These are phyloP conservation scores for Perdita meconis DNA, from an alignment of 2,888 invertebrate genomes.

Conservation along the genomic window DNA sequence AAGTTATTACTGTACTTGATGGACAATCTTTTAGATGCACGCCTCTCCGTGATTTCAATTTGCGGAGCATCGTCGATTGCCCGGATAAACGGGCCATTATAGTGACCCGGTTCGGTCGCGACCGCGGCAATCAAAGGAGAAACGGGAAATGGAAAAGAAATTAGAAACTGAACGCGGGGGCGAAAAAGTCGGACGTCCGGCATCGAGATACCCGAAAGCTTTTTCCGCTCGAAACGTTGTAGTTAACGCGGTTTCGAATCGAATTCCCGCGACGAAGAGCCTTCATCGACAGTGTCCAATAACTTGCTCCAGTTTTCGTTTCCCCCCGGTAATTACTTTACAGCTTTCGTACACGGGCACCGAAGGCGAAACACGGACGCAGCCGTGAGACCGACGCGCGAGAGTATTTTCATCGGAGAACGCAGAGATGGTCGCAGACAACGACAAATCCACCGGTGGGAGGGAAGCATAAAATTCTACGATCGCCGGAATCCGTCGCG, in stretches of 20 bases:
- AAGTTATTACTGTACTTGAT: too few species aligned
- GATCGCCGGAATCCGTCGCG: constrained; percentile 27
- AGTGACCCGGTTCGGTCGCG: background rate
- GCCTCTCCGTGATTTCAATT: background rate
- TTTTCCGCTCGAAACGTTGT: constrained; percentile 23
- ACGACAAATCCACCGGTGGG: constrained; percentile 19
- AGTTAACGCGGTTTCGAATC: constrained; percentile 40
- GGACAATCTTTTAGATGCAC: too few species aligned
- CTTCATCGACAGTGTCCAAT: constrained; percentile 15
- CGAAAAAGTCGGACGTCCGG: constrained; percentile 14
- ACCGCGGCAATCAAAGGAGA: constrained; percentile 7
- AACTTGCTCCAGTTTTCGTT: constrained; percentile 50
- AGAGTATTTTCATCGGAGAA: constrained; percentile 18
- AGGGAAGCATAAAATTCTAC: constrained; percentile 22
- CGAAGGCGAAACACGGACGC: constrained; percentile 6
- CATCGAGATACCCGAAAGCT: constrained; percentile 9
- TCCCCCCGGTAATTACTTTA: constrained; percentile 46
- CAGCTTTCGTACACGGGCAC: constrained; percentile 10
- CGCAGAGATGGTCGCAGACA: background rate
- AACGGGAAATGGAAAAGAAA: constrained; percentile 29
- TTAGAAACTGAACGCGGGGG: constrained; percentile 40
- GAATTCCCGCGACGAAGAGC: constrained; percentile 32
- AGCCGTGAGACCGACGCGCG: constrained; percentile 22
- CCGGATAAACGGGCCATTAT: background rate
- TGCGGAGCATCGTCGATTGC: background rate